Evolutionary conservation across 64 coral and sea anemone genomes (phyloP), one percentile per base, ranked within the genome.

Genomic region (Acropora tenuis): DNA sequence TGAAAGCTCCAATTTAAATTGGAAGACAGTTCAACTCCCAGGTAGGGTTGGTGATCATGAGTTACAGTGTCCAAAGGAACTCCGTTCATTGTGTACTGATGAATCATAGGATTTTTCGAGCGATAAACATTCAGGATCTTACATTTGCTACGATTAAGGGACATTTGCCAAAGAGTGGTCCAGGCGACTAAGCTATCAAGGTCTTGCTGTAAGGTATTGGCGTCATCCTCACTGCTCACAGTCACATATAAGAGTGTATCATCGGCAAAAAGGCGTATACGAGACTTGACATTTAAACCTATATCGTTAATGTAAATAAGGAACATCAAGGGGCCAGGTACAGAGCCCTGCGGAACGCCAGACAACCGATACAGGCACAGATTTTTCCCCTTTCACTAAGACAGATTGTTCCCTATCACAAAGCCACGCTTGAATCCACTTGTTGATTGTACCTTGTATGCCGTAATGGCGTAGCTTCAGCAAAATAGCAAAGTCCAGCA

Each of bases 401-500:
- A 63, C 59, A 63, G 59, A 52, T 60, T 52, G 55, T 77, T 87
- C 48, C 58, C 82, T 69, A 58, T 71, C 48, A 46, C 68, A 87
- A 72, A 87, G 69, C 68, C 85, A 75, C 48, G 59, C 41, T 61
- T 69, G 7, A 86, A 41, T 57, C 84, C 84, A 87, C 13, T 87
- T 50, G 42, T 87, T 87, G 45, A 87, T 40, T 46, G 45, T 1
- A 20, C 84, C 65, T 8, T 69, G 20, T 87, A 73, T 9, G 40
- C 84, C 60, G 84, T 87, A 86, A 42, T 46, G 82, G 17, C 69
- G 17, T 66, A 86, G 69, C 69, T 86, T 87, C 41, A 72, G 48
- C 19, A 73, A 8, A 41, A 74, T 55, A 9, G 52, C 52, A 55
- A 55, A 9, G 52, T 55, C 52, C 52, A 4, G 52, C 9, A 55